Evolutionary conservation across 2,113 vertebrate species (phyloP), one percentile per base, ranked within the genome.

Genomic region (Corythoichthys intestinalis): DNA sequence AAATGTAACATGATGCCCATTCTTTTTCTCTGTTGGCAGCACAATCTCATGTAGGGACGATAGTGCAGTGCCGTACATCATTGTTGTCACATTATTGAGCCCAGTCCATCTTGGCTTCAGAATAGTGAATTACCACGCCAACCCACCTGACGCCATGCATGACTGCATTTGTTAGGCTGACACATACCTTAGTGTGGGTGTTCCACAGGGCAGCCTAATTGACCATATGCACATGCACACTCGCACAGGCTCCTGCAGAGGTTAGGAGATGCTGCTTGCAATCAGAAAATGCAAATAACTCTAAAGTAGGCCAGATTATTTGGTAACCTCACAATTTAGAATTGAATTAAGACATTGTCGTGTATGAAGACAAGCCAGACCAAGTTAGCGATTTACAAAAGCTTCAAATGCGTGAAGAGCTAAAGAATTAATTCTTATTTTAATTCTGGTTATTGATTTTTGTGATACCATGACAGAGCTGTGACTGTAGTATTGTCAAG

Each of bases 221-320:
- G 78, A 79, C 79, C 58, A 47, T 68, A 53, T 69, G 71, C 8
- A 28, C n/a, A 63, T 14, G n/a, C 35, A n/a, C 60, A 28, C 59
- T 66, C 20, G 11, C 53, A 34, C 20, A 70, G 80, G 80, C 78
- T 80, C 83, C 76, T 14, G 70, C 20, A 37, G 86, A 74, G 76
- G 60, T 1, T 49, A 41, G 9, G 35, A 77, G 73, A 66, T 61
- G 63, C 68, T 72, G 72, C 77, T 62, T 70, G 65, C 65, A 81
- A 58, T 53, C 67, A 67, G 65, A 60, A 71, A 46, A 52, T 70
- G 38, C 50, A 20, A 7, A 60, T 34, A 60, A 38, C 58, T 61
- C 65, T 70, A 47, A 85, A 80, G 70, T 84, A 46, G 81, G 78
- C 79, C 81, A 77, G 65, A 79, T 74, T 78, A 86, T 83, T 80